Conservation (phyloP, 64 coral and sea anemone species). For the Pocillopora verrucosa region DNA sequence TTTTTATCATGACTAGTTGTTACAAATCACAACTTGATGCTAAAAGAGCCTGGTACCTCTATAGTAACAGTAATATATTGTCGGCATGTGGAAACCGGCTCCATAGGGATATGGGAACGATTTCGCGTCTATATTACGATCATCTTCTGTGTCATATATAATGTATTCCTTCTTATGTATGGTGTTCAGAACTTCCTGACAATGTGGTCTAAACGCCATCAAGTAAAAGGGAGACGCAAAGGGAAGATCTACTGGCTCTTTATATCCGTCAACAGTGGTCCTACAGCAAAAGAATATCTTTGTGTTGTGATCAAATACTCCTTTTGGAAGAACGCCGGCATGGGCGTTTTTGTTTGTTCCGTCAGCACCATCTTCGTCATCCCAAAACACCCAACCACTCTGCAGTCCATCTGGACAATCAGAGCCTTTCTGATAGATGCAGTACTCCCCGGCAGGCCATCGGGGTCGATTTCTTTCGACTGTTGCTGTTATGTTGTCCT, state of each 20-base stretch:
- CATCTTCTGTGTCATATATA: slow-evolving; percentile 28
- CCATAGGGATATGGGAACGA: background rate
- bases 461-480: background rate
- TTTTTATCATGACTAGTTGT: too few species aligned
- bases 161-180: slow-evolving; percentile 57
- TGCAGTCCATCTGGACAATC: slow-evolving; percentile 48
- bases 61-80: slow-evolving; percentile 71
- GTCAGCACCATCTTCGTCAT: slow-evolving; percentile 31
- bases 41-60: background rate
- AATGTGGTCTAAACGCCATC: slow-evolving; percentile 51
- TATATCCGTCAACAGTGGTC: background rate
- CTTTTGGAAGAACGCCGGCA: slow-evolving; percentile 70
- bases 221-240: slow-evolving; percentile 54
- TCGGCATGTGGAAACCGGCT: background rate
- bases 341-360: slow-evolving; percentile 68
- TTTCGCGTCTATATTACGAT: background rate
- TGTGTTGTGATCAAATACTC: slow-evolving; percentile 63
- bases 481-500: slow-evolving; percentile 6
- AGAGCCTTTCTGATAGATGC: slow-evolving; percentile 62
- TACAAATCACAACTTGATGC: background rate
- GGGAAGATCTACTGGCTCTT: slow-evolving; percentile 43
- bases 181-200: slow-evolving; percentile 52
- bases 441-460: slow-evolving; percentile 73
- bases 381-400: slow-evolving; percentile 60
- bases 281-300: slow-evolving; percentile 70